A percentile compares a stretch with the other conserved stretches of the same genome.
phyloP scores from a whole-genome alignment of 2,888 invertebrate genomes.

The Spialia ferax region DNA sequence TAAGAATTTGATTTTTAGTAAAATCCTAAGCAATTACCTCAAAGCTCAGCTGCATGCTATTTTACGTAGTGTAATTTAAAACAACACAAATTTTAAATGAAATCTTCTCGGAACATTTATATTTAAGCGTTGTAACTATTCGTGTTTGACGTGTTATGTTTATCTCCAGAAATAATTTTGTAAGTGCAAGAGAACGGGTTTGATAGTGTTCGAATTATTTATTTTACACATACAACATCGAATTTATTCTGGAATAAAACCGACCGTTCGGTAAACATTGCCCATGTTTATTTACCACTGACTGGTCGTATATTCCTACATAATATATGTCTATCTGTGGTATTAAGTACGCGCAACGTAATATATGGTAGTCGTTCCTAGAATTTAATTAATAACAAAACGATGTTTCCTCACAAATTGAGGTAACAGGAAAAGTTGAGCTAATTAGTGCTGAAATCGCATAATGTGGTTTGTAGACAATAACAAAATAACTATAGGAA shows the following conservation, averaged over 20 bases:
- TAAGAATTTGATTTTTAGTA: too few relatives aligned
- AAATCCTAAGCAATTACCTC: too few relatives aligned
- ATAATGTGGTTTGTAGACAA: constrained; percentile 54
- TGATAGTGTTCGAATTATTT: constrained; percentile 3
- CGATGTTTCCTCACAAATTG: constrained; percentile 15
- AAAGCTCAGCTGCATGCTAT: too few relatives aligned
- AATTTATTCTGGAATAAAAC: constrained; percentile 6
- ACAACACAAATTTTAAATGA: too few relatives aligned
- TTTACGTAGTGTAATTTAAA: too few relatives aligned
- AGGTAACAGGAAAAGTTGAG: constrained; percentile 50
- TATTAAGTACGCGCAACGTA: constrained; percentile 7
- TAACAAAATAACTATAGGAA: constrained; percentile 54
- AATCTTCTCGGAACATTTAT: not conserved
- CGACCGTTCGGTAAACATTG: not conserved
- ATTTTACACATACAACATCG: not conserved
- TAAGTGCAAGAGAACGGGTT: not conserved
- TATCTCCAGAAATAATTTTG: not conserved
- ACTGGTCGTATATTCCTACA: not conserved
- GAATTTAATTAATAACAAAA: constrained; percentile 25
- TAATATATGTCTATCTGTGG: not conserved
- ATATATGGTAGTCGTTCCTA: constrained; percentile 26
- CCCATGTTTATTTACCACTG: not conserved
- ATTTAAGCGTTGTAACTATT: not conserved
- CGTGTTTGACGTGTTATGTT: not conserved
- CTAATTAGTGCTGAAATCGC: constrained; percentile 57